Conservation (phyloP, 2,888 invertebrate species). For the Euplexia lucipara region DNA sequence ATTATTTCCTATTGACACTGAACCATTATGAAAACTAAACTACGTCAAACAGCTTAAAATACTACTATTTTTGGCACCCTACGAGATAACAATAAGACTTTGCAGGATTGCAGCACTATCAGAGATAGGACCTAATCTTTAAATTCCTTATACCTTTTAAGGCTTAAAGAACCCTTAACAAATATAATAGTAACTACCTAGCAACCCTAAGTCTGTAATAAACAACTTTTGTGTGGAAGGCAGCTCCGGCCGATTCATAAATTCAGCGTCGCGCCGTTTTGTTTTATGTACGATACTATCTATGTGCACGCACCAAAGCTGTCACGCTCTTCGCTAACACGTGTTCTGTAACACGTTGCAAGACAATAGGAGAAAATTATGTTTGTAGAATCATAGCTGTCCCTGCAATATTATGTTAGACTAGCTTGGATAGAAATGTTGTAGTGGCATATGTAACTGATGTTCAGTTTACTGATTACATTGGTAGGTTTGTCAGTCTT, state of each 20-base stretch:
- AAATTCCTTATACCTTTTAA: not conserved
- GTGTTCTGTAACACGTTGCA: constrained; percentile 56
- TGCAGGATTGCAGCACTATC: too few species aligned
- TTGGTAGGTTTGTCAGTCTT: not conserved
- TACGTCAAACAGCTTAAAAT: not conserved
- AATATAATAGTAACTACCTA: constrained; percentile 77
- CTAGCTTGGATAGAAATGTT: not conserved
- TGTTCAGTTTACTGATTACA: not conserved
- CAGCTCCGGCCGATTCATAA: constrained; percentile 88
- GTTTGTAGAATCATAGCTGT: constrained; percentile 19
- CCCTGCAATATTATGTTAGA: constrained; percentile 11
- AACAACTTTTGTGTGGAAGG: constrained; percentile 90
- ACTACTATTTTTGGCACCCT: too few species aligned
- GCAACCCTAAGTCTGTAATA: constrained; percentile 85
- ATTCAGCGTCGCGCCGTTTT: constrained; percentile 88
- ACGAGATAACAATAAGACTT: not conserved
- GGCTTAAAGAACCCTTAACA: not conserved
- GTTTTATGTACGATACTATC: constrained; percentile 88
- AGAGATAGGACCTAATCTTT: not conserved
- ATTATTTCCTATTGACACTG: not conserved
- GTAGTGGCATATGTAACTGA: not conserved
- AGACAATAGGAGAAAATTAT: constrained; percentile 29
- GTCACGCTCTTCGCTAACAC: constrained; percentile 60
- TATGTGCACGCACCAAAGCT: constrained; percentile 80
- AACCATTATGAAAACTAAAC: not conserved